These are phyloP conservation scores for Danaus melanippus DNA, from an alignment of 1,140 invertebrate genomes.

Conservation along the genomic window DNA sequence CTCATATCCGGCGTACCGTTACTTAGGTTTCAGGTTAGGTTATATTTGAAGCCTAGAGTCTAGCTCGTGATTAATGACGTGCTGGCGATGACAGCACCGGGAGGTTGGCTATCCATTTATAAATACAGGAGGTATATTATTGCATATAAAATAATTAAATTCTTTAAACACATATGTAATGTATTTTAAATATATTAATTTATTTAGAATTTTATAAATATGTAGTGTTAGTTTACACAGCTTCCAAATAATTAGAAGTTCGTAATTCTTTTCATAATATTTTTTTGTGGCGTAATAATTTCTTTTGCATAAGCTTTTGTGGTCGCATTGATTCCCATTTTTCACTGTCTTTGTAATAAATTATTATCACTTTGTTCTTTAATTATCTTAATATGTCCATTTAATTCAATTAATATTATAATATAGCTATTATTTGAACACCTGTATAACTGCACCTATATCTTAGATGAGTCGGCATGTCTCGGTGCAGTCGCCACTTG, in stretches of 20 bases:
- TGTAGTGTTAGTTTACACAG: constrained; percentile 1
- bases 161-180: background rate
- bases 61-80: constrained; percentile 54
- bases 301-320: too few relatives aligned
- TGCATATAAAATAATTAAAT: constrained; percentile 2
- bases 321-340: too few relatives aligned
- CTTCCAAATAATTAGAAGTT: too few relatives aligned
- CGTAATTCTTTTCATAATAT: too few relatives aligned
- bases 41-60: constrained; percentile 44
- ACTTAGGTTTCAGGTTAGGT: constrained; percentile 33
- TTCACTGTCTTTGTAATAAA: too few relatives aligned
- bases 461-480: constrained; percentile 63
- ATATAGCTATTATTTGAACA: constrained; percentile 17
- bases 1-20: constrained; percentile 19
- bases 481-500: constrained; percentile 55
- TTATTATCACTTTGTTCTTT: too few relatives aligned
- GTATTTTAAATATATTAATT: too few relatives aligned
- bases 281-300: too few relatives aligned
- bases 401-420: background rate
- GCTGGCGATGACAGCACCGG: constrained; percentile 46
- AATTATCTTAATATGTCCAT: too few relatives aligned
- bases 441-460: constrained; percentile 40
- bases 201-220: constrained; percentile 1
- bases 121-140: constrained; percentile 33
- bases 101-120: constrained; percentile 35